These are phyloP conservation scores for Glomeris maerens DNA, from an alignment of 1,140 invertebrate genomes.

Conservation along the genomic window DNA sequence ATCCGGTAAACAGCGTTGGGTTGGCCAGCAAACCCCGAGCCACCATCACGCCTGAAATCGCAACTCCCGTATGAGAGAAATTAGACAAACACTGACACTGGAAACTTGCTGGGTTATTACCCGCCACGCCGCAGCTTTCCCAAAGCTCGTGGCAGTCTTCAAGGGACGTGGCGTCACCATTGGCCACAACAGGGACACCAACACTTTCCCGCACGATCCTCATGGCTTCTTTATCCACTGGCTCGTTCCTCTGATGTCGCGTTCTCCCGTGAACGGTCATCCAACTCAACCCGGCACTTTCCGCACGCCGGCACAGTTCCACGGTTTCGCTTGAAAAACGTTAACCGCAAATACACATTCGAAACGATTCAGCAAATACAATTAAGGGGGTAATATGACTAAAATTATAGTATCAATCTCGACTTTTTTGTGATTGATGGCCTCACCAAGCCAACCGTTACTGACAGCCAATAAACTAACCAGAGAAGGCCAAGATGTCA, in stretches of 20 bases:
- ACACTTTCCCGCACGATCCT: slow-evolving; percentile 54
- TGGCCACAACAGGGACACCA: slow-evolving; percentile 69
- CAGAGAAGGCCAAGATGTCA: too few relatives aligned
- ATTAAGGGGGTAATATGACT: too few relatives aligned
- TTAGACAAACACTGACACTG: background rate
- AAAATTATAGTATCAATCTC: too few relatives aligned
- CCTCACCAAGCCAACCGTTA: too few relatives aligned
- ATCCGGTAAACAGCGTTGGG: slow-evolving; percentile 69
- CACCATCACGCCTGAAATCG: slow-evolving; percentile 58
- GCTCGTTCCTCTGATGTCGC: slow-evolving; percentile 56
- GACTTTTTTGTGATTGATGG: too few relatives aligned
- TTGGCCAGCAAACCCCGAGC: slow-evolving; percentile 79
- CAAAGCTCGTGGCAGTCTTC: slow-evolving; percentile 51
- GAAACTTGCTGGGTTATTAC: slow-evolving; percentile 32
- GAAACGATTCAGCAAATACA: too few relatives aligned
- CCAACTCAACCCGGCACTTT: slow-evolving; percentile 72
- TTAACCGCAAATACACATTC: too few relatives aligned
- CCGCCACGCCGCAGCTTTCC: slow-evolving; percentile 53
- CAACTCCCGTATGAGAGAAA: background rate
- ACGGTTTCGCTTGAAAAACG: slow-evolving; percentile 38
- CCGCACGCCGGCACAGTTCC: slow-evolving; percentile 58
- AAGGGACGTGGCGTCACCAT: slow-evolving; percentile 69
- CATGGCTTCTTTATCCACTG: slow-evolving; percentile 58
- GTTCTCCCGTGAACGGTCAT: slow-evolving; percentile 82
- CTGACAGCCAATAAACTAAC: too few relatives aligned